phyloP scores from a whole-genome alignment of 2,113 vertebrate species.

The Microcebus jonahi region DNA sequence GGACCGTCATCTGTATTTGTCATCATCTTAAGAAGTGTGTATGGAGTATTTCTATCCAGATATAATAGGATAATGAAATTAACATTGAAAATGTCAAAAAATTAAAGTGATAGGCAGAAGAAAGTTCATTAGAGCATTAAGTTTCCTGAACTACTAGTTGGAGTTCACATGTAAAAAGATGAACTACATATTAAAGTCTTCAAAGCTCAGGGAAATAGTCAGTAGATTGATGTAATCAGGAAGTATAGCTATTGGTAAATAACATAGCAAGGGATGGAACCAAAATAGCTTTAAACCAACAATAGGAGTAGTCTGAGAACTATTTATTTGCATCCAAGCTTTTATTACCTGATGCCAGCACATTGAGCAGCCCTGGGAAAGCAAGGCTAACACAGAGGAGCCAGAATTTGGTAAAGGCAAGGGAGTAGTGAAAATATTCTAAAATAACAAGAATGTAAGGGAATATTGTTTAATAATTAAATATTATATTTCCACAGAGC shows the following conservation, averaged over 20 bases:
- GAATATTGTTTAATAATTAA: neutral
- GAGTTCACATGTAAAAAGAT: neutral
- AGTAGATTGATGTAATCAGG: neutral
- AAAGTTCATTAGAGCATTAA: neutral
- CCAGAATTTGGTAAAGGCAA: neutral
- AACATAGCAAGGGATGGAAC: neutral
- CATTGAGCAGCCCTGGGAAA: neutral
- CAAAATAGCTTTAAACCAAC: neutral
- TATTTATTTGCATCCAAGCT: neutral
- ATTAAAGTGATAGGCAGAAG: neutral
- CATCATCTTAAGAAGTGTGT: neutral
- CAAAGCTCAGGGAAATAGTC: neutral
- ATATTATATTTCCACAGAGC: neutral
- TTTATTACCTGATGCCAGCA: neutral
- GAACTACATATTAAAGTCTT: neutral
- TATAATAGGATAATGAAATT: neutral
- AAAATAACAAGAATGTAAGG: neutral
- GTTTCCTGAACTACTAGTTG: neutral
- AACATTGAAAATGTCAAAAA: neutral
- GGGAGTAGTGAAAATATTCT: neutral
- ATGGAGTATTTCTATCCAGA: neutral
- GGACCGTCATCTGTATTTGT: neutral
- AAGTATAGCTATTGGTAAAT: neutral
- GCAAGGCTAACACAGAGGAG: neutral
- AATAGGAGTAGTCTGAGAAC: neutral